These are phyloP conservation scores for Microcebus griseorufus DNA, from an alignment of 2,113 vertebrate genomes.

Conservation along the genomic window DNA sequence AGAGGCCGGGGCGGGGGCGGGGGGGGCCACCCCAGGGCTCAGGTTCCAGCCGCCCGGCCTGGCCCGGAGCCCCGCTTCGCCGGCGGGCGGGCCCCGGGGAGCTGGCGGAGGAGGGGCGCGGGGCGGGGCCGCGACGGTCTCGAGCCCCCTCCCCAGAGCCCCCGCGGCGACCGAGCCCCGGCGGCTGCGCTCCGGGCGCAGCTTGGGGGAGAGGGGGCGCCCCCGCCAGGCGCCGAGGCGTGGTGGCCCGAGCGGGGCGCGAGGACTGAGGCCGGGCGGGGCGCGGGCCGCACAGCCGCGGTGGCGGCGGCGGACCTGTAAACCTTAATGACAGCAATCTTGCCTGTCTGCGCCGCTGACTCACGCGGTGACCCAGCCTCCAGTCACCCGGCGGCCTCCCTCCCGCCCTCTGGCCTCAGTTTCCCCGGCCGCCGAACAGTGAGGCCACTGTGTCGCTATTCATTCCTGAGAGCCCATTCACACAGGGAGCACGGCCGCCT, in stretches of 20 bases:
- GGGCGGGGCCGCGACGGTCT: background rate
- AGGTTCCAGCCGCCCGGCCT: background rate
- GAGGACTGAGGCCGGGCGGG: slow-evolving; percentile 62
- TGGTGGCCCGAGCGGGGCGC: slow-evolving; percentile 42
- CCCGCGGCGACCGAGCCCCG: background rate
- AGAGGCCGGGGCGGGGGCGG: background rate
- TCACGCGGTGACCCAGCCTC: slow-evolving; percentile 78
- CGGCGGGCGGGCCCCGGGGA: background rate
- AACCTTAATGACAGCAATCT: slow-evolving; percentile 78
- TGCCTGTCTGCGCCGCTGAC: slow-evolving; percentile 73
- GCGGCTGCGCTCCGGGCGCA: background rate
- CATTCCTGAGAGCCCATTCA: slow-evolving; percentile 67
- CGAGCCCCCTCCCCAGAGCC: background rate
- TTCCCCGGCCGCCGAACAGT: slow-evolving; percentile 73
- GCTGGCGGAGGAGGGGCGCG: background rate
- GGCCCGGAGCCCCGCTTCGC: background rate
- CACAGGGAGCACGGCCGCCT: slow-evolving; percentile 36
- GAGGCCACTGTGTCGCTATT: slow-evolving; percentile 63
- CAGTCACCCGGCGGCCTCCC: slow-evolving; percentile 68
- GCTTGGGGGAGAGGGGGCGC: background rate
- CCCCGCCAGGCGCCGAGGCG: slow-evolving; percentile 48
- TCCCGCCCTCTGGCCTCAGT: slow-evolving; percentile 77
- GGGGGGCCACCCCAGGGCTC: background rate
- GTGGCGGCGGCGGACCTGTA: slow-evolving; percentile 76
- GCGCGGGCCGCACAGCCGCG: slow-evolving; percentile 59